Conservation (phyloP, 2,113 vertebrate species). For the Uria aalge region DNA sequence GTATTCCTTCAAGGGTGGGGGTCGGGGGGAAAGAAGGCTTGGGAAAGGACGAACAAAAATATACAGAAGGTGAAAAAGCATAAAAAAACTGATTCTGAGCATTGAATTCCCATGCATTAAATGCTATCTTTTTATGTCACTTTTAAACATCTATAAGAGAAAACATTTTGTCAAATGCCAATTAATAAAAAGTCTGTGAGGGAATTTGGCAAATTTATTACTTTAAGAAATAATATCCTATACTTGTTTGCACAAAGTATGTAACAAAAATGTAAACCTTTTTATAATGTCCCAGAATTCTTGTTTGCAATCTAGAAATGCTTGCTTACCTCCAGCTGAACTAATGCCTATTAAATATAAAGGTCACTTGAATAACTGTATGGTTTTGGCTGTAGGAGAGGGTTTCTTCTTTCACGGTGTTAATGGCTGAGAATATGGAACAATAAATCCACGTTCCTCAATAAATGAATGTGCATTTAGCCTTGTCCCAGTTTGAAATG, state of each 20-base stretch:
- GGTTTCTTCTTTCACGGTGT: neutral
- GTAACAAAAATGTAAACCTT: neutral
- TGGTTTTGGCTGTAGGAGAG: neutral
- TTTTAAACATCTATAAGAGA: neutral
- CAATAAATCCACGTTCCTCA: neutral
- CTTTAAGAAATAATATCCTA: neutral
- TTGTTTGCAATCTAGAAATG: neutral
- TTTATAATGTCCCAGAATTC: neutral
- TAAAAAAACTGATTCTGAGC: neutral
- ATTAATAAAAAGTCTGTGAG: neutral
- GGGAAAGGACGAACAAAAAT: neutral
- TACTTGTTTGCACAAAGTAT: neutral
- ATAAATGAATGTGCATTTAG: neutral
- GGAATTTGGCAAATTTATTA: neutral
- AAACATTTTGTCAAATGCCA: neutral
- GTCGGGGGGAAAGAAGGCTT: neutral
- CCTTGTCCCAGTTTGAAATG: neutral
- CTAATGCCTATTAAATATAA: neutral
- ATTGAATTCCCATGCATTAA: neutral
- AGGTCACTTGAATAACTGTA: neutral
- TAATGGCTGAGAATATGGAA: neutral
- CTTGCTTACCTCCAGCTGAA: neutral
- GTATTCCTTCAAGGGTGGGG: neutral
- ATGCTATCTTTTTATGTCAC: neutral
- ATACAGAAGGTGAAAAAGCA: neutral